Evolutionary conservation across 2,888 invertebrate genomes (phyloP), one percentile per base, ranked within the genome.

Genomic region (Agapostemon virescens): DNA sequence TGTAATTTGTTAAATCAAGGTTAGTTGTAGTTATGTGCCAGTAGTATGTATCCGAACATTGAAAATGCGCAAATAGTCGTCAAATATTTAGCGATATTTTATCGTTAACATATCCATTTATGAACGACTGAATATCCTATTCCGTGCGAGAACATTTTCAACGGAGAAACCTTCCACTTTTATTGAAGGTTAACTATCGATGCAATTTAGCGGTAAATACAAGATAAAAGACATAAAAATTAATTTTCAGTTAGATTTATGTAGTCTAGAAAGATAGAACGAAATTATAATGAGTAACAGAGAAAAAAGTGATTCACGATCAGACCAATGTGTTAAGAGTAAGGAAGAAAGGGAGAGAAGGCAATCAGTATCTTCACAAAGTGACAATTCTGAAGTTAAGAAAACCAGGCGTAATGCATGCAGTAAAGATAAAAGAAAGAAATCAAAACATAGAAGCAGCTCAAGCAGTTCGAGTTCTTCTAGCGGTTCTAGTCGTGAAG

Each of bases 391-490:
- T 1, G 85, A 83, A 6, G 61, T 66, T 13, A 86, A 86, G 13
- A 72, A 84, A 30, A 86, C 85, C 42, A 85, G 84, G 30, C 88
- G 88, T 63, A 88, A 87, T 64, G 40, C 84, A 6, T 88, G 87
- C 17, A 85, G 87, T 36, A 90, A 89, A 33, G 90, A 90, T 45
- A 92, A 89, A 66, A 88, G 87, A 38, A 85, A 82, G 40, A 90
- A 88, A 55, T 86, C 88, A 7, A 89, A 86, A 61, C 85, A 77
- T 38, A 85, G 87, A 30, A 87, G 87, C 61, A 87, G 83, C 67
- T 88, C 87, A 1, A 88, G 86, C 33, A 88, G 86, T 71, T 88
- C 88, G 0, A 87, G 85, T 69, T 85, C 89, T 40, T 85, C 84
- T 9, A 85, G 86, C 45, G 52, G 64, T 45, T 88, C 88, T 15